Percentiles rank a stretch among this genome's conserved stretches.
Conservation (phyloP, 2,113 vertebrate genomes). For the Empidonax traillii region DNA sequence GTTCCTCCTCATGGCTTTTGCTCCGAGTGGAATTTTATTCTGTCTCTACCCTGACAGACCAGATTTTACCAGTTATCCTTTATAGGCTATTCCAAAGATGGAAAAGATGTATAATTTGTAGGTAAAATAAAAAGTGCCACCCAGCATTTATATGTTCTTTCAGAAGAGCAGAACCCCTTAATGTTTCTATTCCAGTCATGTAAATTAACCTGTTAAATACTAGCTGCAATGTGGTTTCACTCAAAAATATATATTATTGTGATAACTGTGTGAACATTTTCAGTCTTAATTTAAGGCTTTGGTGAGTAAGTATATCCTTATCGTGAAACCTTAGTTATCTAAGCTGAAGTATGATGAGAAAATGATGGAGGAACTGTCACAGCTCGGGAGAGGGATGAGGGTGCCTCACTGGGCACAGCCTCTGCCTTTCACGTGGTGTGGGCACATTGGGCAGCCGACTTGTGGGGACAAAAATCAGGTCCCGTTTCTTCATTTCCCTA, state of each 20-base stretch:
- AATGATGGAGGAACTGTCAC: not conserved
- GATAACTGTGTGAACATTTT: not conserved
- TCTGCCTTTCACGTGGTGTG: not conserved
- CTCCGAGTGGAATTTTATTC: not conserved
- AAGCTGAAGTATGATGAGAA: not conserved
- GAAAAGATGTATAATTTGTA: not conserved
- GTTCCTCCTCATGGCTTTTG: rapidly evolving
- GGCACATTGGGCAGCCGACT: not conserved
- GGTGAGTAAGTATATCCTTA: not conserved
- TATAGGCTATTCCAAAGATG: not conserved
- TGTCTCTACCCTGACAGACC: not conserved
- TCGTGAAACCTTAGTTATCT: not conserved
- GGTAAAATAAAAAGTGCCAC: not conserved
- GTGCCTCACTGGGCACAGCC: not conserved
- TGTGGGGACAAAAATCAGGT: not conserved
- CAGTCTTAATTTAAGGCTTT: not conserved
- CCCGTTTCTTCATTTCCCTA: not conserved
- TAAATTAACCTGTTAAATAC: not conserved
- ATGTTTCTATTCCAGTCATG: rapidly evolving
- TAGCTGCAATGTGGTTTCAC: not conserved
- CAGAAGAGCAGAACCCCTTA: not conserved
- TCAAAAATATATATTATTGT: not conserved
- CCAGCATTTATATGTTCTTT: not conserved
- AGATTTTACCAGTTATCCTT: not conserved
- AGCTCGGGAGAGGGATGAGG: not conserved